phyloP scores from a whole-genome alignment of 2,113 vertebrate species.

The Festucalex cinctus region DNA sequence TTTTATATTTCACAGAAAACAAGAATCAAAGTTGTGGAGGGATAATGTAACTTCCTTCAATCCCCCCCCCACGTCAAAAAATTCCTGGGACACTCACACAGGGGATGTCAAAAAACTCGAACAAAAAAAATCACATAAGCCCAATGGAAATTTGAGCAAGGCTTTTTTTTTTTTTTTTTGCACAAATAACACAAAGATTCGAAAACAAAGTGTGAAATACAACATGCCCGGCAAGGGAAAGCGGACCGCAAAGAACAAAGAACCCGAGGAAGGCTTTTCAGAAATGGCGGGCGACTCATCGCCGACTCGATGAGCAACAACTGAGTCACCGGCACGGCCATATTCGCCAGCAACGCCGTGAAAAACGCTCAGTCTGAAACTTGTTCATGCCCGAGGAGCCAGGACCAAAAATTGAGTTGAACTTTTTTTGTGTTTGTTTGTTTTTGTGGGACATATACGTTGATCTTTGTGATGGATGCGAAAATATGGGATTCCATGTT shows the following conservation, averaged over 20 bases:
- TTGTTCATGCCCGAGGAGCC: slow-evolving; percentile 49
- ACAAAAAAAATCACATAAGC: slow-evolving; percentile 12
- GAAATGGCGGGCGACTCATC: slow-evolving; percentile 69
- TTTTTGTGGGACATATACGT: slow-evolving; percentile 27
- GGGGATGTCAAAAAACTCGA: slow-evolving; percentile 14
- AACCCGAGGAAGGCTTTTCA: slow-evolving; percentile 49
- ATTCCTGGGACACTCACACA: slow-evolving; percentile 17
- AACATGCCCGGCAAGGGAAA: slow-evolving; percentile 21
- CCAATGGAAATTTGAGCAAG: neutral
- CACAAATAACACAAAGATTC: neutral
- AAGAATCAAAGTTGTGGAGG: slow-evolving; percentile 30
- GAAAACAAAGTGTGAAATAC: slow-evolving; percentile 2
- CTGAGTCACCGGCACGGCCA: slow-evolving; percentile 71
- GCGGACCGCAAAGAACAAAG: slow-evolving; percentile 50
- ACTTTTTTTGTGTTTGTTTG: neutral
- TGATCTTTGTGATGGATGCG: slow-evolving; percentile 26
- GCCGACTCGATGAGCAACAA: slow-evolving; percentile 72
- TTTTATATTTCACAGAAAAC: neutral
- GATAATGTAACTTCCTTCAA: slow-evolving; percentile 41
- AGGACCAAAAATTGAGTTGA: slow-evolving; percentile 18
- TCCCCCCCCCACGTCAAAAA: slow-evolving; percentile 35
- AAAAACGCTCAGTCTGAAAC: slow-evolving; percentile 43
- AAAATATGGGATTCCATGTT: slow-evolving; percentile 50
- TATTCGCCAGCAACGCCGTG: slow-evolving; percentile 52
- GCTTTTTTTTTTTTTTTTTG: no score